Evolutionary conservation across 2,888 invertebrate species (phyloP), one percentile per base, ranked within the genome.

Genomic region (Andrena marginata): DNA sequence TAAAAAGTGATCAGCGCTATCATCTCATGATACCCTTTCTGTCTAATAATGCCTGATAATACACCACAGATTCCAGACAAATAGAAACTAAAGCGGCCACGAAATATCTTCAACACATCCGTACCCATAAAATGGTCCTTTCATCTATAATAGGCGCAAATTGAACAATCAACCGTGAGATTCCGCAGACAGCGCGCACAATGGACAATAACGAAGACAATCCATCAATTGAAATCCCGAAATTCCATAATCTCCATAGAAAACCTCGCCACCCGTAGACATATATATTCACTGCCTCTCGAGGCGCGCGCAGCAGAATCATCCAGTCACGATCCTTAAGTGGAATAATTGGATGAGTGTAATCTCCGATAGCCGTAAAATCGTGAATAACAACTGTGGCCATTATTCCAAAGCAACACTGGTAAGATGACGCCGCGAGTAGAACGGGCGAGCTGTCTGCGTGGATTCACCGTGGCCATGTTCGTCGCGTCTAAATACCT

Each of bases 341-440:
- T 62, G 65, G 65, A 74, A 82, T 80, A 80, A 80, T 82, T 79
- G 80, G 74, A 79, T 74, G 51, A 79, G 35, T 74, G 81, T 79
- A 70, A 80, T 79, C 74, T 54, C 54, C 26, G 80, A 82, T 80
- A 70, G 73, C 70, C 80, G 64, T 77, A 49, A 77, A 80, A 80
- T 80, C 70, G 33, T 35, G 80, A 63, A 72, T 72, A 78, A 51
- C 63, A 20, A 31, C 23, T 23, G 49, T 7, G 48, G 1, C 42
- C 48, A 76, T 75, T 70, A 77, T 74, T 33, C 29, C 26, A 16
- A n/a, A 23, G 65, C 31, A 29, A 60, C 69, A 71, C 59, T 26
- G 48, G 51, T 35, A 70, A 35, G 60, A 70, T 49, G 20, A 20
- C 20, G 10, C 20, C 20, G 23, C 56, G 42, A 64, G 42, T 31